Conservation (phyloP, 2,797 vertebrate genomes). For the Sylvia borin region DNA sequence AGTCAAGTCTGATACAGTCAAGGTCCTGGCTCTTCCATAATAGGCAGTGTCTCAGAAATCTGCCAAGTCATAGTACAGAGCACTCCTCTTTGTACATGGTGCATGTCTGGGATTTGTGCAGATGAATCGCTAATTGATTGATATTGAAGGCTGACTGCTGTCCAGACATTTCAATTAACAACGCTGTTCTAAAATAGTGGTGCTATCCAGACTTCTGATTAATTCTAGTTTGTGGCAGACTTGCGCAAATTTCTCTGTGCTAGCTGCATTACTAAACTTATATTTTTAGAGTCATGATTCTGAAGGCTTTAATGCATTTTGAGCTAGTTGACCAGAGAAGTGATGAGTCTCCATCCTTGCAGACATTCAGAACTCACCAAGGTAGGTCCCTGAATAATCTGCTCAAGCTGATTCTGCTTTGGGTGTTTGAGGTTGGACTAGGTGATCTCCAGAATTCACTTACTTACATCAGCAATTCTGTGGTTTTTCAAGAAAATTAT, state of each 20-base stretch:
- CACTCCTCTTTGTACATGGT: background rate
- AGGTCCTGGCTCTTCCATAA: background rate
- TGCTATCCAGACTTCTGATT: background rate
- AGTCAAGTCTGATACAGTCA: background rate
- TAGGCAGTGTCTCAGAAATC: background rate
- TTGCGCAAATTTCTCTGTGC: background rate
- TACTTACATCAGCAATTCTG: background rate
- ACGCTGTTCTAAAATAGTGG: background rate
- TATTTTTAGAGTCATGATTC: background rate
- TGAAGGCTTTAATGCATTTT: background rate
- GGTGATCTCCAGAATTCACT: background rate
- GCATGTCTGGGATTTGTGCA: background rate
- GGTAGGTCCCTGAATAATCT: background rate
- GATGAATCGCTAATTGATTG: background rate
- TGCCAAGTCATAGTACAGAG: background rate
- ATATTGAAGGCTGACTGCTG: background rate
- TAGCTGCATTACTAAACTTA: background rate
- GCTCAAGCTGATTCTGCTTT: background rate
- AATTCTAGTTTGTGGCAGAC: background rate
- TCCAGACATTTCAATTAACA: background rate
- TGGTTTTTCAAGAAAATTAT: background rate
- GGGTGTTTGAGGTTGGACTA: background rate
- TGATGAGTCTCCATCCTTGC: background rate
- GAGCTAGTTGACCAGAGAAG: background rate
- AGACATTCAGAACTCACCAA: background rate